phyloP scores from a whole-genome alignment of 2,113 vertebrate species.

The Indri indri region DNA sequence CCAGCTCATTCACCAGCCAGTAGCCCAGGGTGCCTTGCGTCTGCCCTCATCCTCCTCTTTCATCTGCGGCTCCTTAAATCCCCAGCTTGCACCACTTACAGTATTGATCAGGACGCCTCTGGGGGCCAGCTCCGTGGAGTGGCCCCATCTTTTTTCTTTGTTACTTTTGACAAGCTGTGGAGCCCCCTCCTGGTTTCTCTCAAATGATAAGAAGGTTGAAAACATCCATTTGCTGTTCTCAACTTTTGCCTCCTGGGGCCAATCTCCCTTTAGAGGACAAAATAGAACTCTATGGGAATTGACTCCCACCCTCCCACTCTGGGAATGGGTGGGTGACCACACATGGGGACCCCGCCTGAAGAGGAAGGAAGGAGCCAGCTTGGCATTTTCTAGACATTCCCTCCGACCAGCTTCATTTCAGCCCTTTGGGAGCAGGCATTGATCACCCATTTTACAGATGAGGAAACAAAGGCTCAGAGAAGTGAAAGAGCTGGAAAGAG shows the following conservation, averaged over 20 bases:
- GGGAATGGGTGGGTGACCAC: background rate
- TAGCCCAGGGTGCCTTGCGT: background rate
- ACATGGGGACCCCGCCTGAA: background rate
- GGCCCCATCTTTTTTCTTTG: background rate
- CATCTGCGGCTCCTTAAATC: background rate
- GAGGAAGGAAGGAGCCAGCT: background rate
- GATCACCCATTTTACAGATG: background rate
- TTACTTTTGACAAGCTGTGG: background rate
- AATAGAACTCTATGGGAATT: background rate
- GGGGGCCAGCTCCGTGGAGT: background rate
- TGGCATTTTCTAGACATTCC: background rate
- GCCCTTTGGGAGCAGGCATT: background rate
- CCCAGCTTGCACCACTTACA: background rate
- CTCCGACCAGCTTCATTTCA: background rate
- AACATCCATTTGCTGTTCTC: background rate
- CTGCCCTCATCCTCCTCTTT: background rate
- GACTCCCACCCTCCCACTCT: background rate
- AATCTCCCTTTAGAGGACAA: background rate
- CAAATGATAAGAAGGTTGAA: background rate
- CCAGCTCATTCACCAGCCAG: background rate
- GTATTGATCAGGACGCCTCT: background rate
- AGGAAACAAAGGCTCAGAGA: background rate
- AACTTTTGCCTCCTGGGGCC: background rate
- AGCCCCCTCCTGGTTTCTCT: background rate
- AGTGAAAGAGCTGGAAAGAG: background rate